Evolutionary conservation across 2,113 vertebrate genomes (phyloP), one percentile per base, ranked within the genome.

Genomic region (Serinus canaria): DNA sequence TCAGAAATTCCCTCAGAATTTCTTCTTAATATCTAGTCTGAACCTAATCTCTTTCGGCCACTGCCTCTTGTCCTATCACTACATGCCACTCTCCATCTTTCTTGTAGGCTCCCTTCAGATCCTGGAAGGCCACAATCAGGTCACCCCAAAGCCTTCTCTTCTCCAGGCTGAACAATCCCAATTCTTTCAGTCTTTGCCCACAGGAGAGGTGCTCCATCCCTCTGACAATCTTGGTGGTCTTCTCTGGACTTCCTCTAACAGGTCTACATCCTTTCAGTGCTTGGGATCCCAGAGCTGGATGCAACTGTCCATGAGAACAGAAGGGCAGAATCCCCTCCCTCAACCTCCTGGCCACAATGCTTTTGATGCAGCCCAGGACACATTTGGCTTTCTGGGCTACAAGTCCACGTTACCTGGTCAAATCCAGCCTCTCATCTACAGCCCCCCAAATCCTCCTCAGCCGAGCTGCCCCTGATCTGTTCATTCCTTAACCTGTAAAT

Each of bases 311-410:
- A 4, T 4, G 9, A 82, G 13, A 75, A 33, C 7, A 37, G 37
- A 52, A 15, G 52, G 27, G 19, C 10, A 59, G 37, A 59, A 59
- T n/a, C 27, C 9, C 13, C n/a, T 60, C 20, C 9, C 28, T 53
- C 0, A 8, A 6, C n/a, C 24, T 41, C 9, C 46, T 68, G 28
- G 6, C 33, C 23, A 10, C 0, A 0, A 9, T 52, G 77, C 33
- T 89, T 68, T 67, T n/a, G 16, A 46, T 60, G 53, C 19, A 39
- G 10, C 13, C 19, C 46, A 47, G 47, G 6, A 22, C 8, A 47
- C 0, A 0, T 41, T 39, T 55, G n/a, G 6, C 24, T 41, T 68
- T 68, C 30, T 68, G 28, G 46, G 13, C 23, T 60, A 8, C 30
- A n/a, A 55, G 21, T 46, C 8, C 25, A 22, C 24, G 7, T 25